Evolutionary conservation across 2,888 invertebrate species (phyloP).

Genomic region (Mimachlamys varia): DNA sequence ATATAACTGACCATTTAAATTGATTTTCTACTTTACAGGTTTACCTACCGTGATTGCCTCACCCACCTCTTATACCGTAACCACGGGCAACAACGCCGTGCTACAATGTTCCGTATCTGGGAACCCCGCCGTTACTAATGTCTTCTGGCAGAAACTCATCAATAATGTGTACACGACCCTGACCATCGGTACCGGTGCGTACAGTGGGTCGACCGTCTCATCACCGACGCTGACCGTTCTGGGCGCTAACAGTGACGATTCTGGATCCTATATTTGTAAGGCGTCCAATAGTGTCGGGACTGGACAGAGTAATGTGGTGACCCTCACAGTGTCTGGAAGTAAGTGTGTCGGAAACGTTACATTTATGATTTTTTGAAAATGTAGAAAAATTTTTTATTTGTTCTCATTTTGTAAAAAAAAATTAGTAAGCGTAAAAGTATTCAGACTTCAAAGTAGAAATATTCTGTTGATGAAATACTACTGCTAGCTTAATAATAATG

Average conservation of each 20-base stretch:
- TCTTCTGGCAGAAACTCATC: slow-evolving; percentile 34
- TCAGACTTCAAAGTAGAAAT: too few species aligned
- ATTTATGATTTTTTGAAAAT: too few species aligned
- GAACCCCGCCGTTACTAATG: slow-evolving; percentile 28
- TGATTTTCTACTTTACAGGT: slow-evolving; percentile 22
- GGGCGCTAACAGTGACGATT: slow-evolving; percentile 40
- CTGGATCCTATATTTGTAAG: slow-evolving; percentile 42
- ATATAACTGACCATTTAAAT: too few species aligned
- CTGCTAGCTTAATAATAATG: too few species aligned
- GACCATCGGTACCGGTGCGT: slow-evolving; percentile 10
- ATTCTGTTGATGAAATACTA: too few species aligned
- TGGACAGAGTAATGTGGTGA: slow-evolving; percentile 41
- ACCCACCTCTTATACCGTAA: slow-evolving; percentile 37
- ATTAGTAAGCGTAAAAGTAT: too few species aligned
- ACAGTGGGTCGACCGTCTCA: slow-evolving; percentile 40
- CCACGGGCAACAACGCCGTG: slow-evolving; percentile 37
- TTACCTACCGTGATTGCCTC: slow-evolving; percentile 34
- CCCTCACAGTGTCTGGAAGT: slow-evolving; percentile 47
- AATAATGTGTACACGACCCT: slow-evolving; percentile 37
- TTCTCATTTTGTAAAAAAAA: too few species aligned
- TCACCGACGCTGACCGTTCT: slow-evolving; percentile 45
- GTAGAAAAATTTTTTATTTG: too few species aligned
- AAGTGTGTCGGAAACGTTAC: slow-evolving; percentile 12
- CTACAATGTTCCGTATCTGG: slow-evolving; percentile 42
- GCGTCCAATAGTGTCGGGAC: slow-evolving; percentile 43